Percentiles rank a stretch among this genome's conserved stretches.
phyloP scores from a whole-genome alignment of 2,797 vertebrate genomes.

The Hafferia zeledoni region DNA sequence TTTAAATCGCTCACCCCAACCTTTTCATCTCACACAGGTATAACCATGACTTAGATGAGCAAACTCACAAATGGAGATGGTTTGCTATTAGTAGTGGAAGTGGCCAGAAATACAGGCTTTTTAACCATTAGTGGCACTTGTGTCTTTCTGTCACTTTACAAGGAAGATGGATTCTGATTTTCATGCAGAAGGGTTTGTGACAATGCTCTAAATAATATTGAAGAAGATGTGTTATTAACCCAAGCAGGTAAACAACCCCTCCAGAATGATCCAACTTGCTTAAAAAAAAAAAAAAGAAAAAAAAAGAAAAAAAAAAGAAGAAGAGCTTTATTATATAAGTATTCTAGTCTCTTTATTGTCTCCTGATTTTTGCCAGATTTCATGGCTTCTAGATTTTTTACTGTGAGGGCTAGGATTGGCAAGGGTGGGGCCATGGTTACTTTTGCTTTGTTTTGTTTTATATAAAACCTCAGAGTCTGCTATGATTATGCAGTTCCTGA shows the following conservation, averaged over 20 bases:
- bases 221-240: not conserved
- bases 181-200: not conserved
- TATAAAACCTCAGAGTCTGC: not conserved
- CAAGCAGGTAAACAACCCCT: not conserved
- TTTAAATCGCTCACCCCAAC: not conserved
- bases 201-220: not conserved
- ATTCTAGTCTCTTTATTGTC: not conserved
- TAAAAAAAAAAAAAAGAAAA: not conserved
- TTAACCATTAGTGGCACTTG: not conserved
- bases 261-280: not conserved
- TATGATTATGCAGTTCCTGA: not conserved
- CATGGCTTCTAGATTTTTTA: not conserved
- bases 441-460: not conserved
- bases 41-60: not conserved
- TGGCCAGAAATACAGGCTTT: not conserved
- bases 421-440: not conserved
- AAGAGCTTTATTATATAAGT: not conserved
- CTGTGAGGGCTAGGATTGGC: not conserved
- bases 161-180: not conserved
- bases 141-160: not conserved
- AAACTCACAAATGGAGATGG: not conserved
- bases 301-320: not conserved
- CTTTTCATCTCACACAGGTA: not conserved
- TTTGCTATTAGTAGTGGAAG: not conserved
- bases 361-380: not conserved